Percentiles rank a stretch among this genome's conserved stretches.
These are phyloP conservation scores for Acholoe squamosa DNA, from an alignment of 2,888 invertebrate genomes.

Conservation along the genomic window DNA sequence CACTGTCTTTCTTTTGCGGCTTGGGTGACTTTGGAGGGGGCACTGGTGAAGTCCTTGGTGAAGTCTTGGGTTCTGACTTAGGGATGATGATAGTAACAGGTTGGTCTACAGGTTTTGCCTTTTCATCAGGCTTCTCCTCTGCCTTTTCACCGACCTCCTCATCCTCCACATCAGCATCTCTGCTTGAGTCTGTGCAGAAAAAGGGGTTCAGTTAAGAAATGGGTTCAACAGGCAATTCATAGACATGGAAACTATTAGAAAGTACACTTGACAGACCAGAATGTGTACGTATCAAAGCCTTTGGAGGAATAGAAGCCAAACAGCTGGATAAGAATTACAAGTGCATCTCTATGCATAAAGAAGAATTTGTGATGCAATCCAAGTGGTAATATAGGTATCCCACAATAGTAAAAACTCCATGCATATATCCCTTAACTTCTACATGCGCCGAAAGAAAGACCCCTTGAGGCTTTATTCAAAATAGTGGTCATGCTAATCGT, in stretches of 20 bases:
- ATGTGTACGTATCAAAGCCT: not conserved
- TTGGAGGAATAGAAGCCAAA: not conserved
- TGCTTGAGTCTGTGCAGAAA: slow-evolving; percentile 45
- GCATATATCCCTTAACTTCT: not conserved
- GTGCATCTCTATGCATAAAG: not conserved
- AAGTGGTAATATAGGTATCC: not conserved
- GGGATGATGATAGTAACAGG: slow-evolving; percentile 40
- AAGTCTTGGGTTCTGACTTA: not conserved
- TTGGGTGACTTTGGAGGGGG: slow-evolving; percentile 23
- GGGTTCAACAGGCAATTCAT: not conserved
- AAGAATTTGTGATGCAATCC: not conserved
- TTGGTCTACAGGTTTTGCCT: not conserved
- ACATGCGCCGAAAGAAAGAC: slow-evolving; percentile 24
- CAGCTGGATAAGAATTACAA: not conserved
- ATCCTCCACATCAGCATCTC: slow-evolving; percentile 27
- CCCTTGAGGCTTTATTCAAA: not conserved
- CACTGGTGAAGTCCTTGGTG: slow-evolving; percentile 15
- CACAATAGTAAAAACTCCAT: slow-evolving; percentile 13
- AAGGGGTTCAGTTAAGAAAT: not conserved
- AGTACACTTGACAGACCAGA: not conserved
- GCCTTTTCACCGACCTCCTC: not conserved
- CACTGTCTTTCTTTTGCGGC: slow-evolving; percentile 26
- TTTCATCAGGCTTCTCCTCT: slow-evolving; percentile 21
- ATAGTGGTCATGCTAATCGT: slow-evolving; percentile 24
- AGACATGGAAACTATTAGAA: not conserved